Evolutionary conservation across 2,888 invertebrate species (phyloP).

Genomic region (Malachius bipustulatus): DNA sequence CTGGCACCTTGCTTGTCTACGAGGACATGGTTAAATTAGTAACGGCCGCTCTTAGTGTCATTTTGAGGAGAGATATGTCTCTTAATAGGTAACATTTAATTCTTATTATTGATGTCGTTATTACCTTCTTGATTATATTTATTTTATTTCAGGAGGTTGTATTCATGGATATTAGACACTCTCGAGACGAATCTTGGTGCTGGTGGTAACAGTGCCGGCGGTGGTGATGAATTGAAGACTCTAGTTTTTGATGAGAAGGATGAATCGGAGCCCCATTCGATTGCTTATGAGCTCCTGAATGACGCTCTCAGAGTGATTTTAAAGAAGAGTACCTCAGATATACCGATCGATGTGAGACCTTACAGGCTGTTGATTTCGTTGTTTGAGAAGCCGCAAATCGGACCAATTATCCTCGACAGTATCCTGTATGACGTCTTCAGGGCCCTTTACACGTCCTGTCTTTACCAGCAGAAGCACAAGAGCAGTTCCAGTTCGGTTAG

Average conservation of each 20-base stretch:
- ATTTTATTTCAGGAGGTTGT: slow-evolving; percentile 65
- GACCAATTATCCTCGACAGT: slow-evolving; percentile 62
- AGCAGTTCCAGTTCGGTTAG: slow-evolving; percentile 26
- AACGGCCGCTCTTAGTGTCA: slow-evolving; percentile 59
- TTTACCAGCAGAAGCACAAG: slow-evolving; percentile 36
- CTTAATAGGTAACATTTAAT: slow-evolving; percentile 53
- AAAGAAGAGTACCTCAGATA: slow-evolving; percentile 40
- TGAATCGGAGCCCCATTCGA: slow-evolving; percentile 20
- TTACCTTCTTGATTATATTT: no score
- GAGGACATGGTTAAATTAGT: slow-evolving; percentile 60
- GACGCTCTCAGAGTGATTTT: slow-evolving; percentile 51
- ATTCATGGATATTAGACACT: slow-evolving; percentile 71
- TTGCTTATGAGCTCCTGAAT: slow-evolving; percentile 50
- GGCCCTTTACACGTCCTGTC: slow-evolving; percentile 42
- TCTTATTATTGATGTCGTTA: no score
- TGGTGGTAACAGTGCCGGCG: slow-evolving; percentile 24
- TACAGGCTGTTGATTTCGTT: slow-evolving; percentile 73
- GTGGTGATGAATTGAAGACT: slow-evolving; percentile 6
- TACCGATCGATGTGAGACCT: slow-evolving; percentile 51
- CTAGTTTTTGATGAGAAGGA: slow-evolving; percentile 7
- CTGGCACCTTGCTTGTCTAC: slow-evolving; percentile 56
- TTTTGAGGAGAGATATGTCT: slow-evolving; percentile 79
- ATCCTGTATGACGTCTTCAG: slow-evolving; percentile 70
- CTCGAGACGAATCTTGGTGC: slow-evolving; percentile 33
- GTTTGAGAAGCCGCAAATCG: slow-evolving; percentile 78